phyloP scores from a whole-genome alignment of 2,888 invertebrate species.

The Perizoma flavofasciatum region DNA sequence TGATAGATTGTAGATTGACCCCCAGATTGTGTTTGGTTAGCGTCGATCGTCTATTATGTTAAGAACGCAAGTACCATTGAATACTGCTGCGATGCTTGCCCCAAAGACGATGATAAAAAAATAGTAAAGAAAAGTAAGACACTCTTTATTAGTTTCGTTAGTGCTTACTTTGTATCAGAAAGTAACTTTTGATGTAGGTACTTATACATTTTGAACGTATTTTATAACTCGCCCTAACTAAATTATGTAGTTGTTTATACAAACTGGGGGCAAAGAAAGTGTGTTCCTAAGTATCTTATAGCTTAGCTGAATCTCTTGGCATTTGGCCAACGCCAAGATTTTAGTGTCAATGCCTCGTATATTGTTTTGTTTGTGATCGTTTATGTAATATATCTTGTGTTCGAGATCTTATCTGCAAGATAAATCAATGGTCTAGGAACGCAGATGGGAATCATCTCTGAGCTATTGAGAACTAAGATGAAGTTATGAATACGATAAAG shows the following conservation, averaged over 20 bases:
- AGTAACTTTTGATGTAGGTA: neutral
- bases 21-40: too few species aligned
- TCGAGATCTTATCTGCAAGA: slow-evolving; percentile 20
- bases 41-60: too few species aligned
- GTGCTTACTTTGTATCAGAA: slow-evolving; percentile 4
- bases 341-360: slow-evolving; percentile 43
- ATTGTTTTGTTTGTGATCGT: slow-evolving; percentile 40
- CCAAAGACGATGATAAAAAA: too few species aligned
- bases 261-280: slow-evolving; percentile 24
- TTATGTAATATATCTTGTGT: slow-evolving; percentile 30
- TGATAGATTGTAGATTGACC: too few species aligned
- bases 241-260: slow-evolving; percentile 25
- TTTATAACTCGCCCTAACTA: slow-evolving; percentile 20
- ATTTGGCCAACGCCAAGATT: slow-evolving; percentile 33
- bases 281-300: slow-evolving; percentile 31
- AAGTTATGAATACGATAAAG: slow-evolving; percentile 1
- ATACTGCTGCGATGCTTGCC: too few species aligned
- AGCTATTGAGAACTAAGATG: slow-evolving; percentile 1
- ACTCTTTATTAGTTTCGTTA: slow-evolving; percentile 7
- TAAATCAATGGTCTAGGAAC: slow-evolving; percentile 19
- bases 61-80: too few species aligned
- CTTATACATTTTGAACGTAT: slow-evolving; percentile 11
- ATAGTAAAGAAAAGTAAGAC: slow-evolving; percentile 1
- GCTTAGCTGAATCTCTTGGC: slow-evolving; percentile 38
- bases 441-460: slow-evolving; percentile 8